These are phyloP conservation scores for Magallana angulata DNA, from an alignment of 1,140 invertebrate species.

Conservation along the genomic window DNA sequence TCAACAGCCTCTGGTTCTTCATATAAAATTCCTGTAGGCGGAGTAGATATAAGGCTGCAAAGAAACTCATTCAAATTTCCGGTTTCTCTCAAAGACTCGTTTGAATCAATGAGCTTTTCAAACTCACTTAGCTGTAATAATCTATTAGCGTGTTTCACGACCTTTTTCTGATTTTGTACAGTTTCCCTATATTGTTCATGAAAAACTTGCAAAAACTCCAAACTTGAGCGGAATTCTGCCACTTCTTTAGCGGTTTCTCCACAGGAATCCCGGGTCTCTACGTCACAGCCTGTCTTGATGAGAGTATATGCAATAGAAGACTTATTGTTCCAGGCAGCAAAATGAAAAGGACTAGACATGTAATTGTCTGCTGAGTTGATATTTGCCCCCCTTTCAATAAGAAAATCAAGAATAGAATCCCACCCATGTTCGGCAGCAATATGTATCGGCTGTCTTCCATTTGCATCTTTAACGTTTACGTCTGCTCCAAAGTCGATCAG, in stretches of 20 bases:
- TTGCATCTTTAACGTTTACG: background rate
- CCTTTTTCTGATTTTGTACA: background rate
- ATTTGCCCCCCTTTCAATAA: constrained; percentile 34
- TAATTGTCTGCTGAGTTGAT: constrained; percentile 20
- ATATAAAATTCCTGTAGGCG: background rate
- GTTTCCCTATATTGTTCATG: background rate
- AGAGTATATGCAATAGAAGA: constrained; percentile 22
- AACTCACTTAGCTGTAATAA: constrained; percentile 5
- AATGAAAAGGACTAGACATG: constrained; percentile 41
- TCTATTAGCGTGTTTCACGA: constrained; percentile 36
- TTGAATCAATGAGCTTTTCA: constrained; percentile 28
- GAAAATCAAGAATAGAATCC: background rate
- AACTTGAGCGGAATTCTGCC: background rate
- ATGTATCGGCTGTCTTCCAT: constrained; percentile 21
- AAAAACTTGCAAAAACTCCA: constrained; percentile 2
- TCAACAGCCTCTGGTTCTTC: background rate
- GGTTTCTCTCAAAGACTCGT: background rate
- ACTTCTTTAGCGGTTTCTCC: constrained; percentile 21
- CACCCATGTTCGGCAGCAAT: constrained; percentile 29
- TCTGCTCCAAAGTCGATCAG: constrained; percentile 8
- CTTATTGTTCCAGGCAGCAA: constrained; percentile 37
- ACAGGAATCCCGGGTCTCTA: background rate
- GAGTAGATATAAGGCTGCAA: background rate
- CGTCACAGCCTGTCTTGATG: constrained; percentile 7
- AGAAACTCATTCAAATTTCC: background rate